These are phyloP conservation scores for Tenthredo livida DNA, from an alignment of 2,888 invertebrate species.

Conservation along the genomic window DNA sequence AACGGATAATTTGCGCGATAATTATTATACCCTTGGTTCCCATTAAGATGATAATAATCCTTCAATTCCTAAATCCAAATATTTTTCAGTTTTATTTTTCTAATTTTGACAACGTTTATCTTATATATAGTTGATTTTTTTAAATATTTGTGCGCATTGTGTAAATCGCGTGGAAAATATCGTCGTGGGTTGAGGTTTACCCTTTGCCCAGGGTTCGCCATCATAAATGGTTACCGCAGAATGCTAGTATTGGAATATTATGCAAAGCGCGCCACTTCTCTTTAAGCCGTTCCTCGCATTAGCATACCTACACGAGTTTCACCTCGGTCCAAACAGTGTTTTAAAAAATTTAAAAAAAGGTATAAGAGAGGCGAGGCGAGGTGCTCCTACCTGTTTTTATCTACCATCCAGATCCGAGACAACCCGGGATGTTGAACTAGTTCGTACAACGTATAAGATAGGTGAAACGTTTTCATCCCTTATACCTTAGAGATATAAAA, in stretches of 20 bases:
- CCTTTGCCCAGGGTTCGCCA: neutral
- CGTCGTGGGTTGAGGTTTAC: neutral
- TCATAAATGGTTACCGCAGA: neutral
- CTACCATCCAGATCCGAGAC: neutral
- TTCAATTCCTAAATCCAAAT: neutral
- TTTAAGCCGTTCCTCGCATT: constrained; percentile 26
- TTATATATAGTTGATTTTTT: neutral
- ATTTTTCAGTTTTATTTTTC: neutral
- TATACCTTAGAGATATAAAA: neutral
- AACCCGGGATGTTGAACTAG: neutral
- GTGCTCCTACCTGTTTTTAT: constrained; percentile 1
- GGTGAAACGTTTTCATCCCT: neutral
- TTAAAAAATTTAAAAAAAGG: neutral
- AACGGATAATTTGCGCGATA: neutral
- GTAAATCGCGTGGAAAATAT: neutral
- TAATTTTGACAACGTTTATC: neutral
- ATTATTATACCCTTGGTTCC: neutral
- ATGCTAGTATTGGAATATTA: constrained; percentile 45
- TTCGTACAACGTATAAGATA: neutral
- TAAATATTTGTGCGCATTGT: constrained; percentile 5
- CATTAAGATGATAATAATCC: neutral
- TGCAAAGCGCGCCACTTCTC: constrained; percentile 38
- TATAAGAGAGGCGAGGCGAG: no score
- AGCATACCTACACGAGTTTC: constrained; percentile 38
- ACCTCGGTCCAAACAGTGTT: constrained; percentile 12